Evolutionary conservation across 2,797 vertebrate genomes (phyloP).

Genomic region (Etheostoma perlongum): DNA sequence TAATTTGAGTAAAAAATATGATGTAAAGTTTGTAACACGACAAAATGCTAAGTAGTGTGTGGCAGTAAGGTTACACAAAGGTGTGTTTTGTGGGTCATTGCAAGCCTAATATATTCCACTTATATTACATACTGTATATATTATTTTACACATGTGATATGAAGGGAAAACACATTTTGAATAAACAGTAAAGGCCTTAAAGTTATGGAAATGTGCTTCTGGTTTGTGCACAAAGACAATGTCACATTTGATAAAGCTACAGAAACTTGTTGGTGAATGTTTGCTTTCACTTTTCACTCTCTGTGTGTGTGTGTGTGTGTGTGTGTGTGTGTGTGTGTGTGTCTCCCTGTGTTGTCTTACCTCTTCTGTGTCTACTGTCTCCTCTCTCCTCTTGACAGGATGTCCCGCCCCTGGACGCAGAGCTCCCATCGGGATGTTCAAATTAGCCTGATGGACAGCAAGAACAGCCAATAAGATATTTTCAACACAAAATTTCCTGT

Average conservation of each 20-base stretch:
- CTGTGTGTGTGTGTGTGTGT: constrained; percentile 1
- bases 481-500: constrained; percentile 33
- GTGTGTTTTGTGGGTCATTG: neutral
- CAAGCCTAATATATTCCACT: neutral
- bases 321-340: constrained; percentile 17
- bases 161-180: too few species aligned
- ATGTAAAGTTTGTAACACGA: neutral
- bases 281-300: constrained; percentile 7
- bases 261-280: neutral
- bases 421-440: constrained; percentile 99
- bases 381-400: constrained; percentile 95
- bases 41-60: neutral
- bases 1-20: neutral
- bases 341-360: constrained; percentile 81
- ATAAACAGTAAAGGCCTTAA: neutral
- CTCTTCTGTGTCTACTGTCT: constrained; percentile 89
- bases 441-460: constrained; percentile 91
- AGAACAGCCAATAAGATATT: constrained; percentile 66
- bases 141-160: neutral
- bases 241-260: neutral
- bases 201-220: neutral
- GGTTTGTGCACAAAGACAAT: neutral
- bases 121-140: neutral
- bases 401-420: constrained; percentile 96
- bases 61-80: neutral